A percentile compares a stretch with the other conserved stretches of the same genome.
Evolutionary conservation across 2,113 vertebrate species (phyloP).

Genomic region (Neopipo cinnamomea): DNA sequence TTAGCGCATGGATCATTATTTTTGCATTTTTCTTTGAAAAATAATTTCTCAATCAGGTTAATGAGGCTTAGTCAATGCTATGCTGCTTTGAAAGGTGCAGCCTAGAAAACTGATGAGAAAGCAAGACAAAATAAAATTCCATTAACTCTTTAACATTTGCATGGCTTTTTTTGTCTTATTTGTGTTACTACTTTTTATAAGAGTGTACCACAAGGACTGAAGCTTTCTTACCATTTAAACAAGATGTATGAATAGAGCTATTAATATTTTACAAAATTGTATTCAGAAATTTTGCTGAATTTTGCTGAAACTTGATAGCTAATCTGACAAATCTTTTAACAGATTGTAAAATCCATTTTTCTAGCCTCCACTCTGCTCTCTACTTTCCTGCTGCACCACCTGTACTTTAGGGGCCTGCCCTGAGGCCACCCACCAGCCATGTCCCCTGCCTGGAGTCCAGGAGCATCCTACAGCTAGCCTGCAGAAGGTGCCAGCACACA

Average conservation of each 20-base stretch:
- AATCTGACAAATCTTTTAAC: not conserved
- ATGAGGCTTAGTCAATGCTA: conserved; percentile 16
- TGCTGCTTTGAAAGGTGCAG: not conserved
- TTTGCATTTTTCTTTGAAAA: conserved; percentile 17
- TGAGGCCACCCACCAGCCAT: not conserved
- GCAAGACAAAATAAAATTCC: not conserved
- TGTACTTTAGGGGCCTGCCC: not conserved
- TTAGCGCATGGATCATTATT: not conserved
- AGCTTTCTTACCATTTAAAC: not conserved
- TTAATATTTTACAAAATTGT: not conserved
- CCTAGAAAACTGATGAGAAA: conserved; percentile 3
- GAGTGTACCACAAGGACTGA: not conserved
- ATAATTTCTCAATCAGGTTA: conserved; percentile 18
- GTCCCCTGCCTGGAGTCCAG: not conserved
- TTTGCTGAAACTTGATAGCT: not conserved
- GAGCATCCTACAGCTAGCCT: fast-evolving
- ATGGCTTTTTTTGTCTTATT: not conserved
- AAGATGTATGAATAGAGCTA: not conserved
- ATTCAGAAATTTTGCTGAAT: not conserved
- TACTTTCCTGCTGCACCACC: not conserved
- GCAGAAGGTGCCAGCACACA: not conserved
- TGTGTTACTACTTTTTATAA: not conserved
- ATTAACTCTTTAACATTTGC: conserved; percentile 1
- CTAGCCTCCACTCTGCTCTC: not conserved
- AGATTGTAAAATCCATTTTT: not conserved